Evolutionary conservation across 35 echinoderm and acorn worm genomes (phyloP).

Genomic region (Diadema setosum): DNA sequence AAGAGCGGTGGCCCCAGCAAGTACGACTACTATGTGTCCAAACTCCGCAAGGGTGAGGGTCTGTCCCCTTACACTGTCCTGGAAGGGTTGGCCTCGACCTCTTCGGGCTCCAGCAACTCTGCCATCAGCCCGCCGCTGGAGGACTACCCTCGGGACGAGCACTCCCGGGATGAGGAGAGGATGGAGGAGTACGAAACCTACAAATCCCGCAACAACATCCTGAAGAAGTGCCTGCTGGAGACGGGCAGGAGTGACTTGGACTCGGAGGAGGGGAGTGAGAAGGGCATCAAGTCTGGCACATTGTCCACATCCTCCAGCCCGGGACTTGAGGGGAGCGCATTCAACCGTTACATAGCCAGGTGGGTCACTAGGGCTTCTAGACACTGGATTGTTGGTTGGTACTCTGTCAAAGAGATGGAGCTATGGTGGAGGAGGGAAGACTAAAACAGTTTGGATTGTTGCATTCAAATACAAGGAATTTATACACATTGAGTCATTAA

Average conservation of each 20-base stretch:
- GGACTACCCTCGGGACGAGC: not conserved
- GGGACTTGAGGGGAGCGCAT: conserved; percentile 27
- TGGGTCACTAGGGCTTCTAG: too few species aligned
- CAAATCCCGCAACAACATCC: conserved; percentile 10
- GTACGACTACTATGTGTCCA: conserved; percentile 50
- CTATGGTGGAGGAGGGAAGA: too few species aligned
- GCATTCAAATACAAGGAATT: too few species aligned
- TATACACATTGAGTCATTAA: too few species aligned
- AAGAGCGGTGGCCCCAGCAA: conserved; percentile 40
- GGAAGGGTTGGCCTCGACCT: not conserved
- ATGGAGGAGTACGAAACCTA: not conserved
- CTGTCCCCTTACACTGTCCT: not conserved
- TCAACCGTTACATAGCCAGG: conserved; percentile 87
- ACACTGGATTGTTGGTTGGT: too few species aligned
- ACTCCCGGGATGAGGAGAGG: not conserved
- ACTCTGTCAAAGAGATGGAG: too few species aligned
- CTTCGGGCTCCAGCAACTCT: conserved; percentile 8
- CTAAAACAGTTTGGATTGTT: too few species aligned
- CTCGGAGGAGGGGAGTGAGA: conserved; percentile 10
- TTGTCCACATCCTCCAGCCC: not conserved
- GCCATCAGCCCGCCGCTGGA: not conserved
- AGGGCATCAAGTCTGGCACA: conserved; percentile 26
- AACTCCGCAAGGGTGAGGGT: conserved; percentile 34
- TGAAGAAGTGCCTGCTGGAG: conserved; percentile 11
- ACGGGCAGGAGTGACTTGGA: not conserved